Percentiles rank a stretch among this genome's conserved stretches.
phyloP scores from a whole-genome alignment of 1,140 invertebrate genomes.

The Nasonia vitripennis region DNA sequence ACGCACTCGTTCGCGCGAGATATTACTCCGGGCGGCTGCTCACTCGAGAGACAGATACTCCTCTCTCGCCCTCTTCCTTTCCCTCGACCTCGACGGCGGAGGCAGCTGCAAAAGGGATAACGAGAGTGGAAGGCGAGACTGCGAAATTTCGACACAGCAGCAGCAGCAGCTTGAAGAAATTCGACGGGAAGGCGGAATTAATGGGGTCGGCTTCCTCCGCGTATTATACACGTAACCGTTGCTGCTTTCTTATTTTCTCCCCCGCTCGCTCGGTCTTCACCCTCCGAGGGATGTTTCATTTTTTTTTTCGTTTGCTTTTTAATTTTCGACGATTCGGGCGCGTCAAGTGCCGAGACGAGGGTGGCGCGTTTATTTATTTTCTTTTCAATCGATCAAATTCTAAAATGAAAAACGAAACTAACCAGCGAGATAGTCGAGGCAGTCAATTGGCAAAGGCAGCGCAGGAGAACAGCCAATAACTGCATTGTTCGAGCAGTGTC shows the following conservation, averaged over 20 bases:
- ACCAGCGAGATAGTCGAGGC: no score
- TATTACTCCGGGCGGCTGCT: conserved; percentile 3
- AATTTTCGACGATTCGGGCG: neutral
- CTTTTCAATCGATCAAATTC: no score
- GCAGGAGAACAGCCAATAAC: no score
- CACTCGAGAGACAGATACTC: neutral
- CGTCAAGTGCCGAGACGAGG: no score
- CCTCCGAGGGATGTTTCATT: conserved; percentile 5
- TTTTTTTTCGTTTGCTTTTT: neutral
- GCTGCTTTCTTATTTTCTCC: neutral
- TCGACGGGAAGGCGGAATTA: conserved; percentile 13
- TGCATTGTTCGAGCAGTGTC: neutral
- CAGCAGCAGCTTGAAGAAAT: neutral
- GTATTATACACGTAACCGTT: neutral
- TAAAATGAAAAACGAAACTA: no score
- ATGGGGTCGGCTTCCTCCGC: neutral
- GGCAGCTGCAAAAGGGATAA: neutral
- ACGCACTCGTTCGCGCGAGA: neutral
- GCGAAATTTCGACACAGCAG: conserved; percentile 2
- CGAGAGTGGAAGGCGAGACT: conserved; percentile 7
- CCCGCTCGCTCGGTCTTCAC: neutral
- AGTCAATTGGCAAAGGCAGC: no score
- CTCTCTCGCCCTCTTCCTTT: neutral
- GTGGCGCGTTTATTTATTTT: no score
- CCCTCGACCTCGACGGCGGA: neutral